Evolutionary conservation across 2,113 vertebrate species (phyloP).

Genomic region (Campylomormyrus tamandua): DNA sequence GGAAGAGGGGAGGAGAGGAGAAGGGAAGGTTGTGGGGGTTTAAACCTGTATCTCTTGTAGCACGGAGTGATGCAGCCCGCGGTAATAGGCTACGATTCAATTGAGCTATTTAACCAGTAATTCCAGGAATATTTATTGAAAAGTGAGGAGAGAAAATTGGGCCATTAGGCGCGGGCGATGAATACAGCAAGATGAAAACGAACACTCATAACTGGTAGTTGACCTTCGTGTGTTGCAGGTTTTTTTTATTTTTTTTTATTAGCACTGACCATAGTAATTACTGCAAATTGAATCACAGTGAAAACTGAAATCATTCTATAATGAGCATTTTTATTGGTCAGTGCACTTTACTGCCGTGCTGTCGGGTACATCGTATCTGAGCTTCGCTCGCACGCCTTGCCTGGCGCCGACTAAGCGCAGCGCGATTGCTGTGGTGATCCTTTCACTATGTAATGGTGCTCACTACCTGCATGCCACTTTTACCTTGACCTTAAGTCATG

Average conservation of each 20-base stretch:
- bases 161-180: slow-evolving; percentile 87
- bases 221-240: slow-evolving; percentile 84
- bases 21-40: slow-evolving; percentile 31
- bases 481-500: neutral
- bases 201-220: slow-evolving; percentile 90
- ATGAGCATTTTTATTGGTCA: slow-evolving; percentile 91
- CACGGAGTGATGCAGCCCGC: slow-evolving; percentile 57
- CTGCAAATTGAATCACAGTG: slow-evolving; percentile 80
- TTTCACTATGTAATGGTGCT: neutral
- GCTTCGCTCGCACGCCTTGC: slow-evolving; percentile 13
- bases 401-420: slow-evolving; percentile 10
- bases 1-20: no score
- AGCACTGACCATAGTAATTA: slow-evolving; percentile 87
- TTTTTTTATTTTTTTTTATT: slow-evolving; percentile 71
- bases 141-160: slow-evolving; percentile 83
- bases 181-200: slow-evolving; percentile 82
- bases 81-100: slow-evolving; percentile 83
- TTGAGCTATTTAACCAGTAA: slow-evolving; percentile 94
- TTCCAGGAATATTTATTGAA: slow-evolving; percentile 86
- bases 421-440: neutral
- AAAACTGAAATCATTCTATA: slow-evolving; percentile 80
- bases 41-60: slow-evolving; percentile 61
- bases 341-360: slow-evolving; percentile 53
- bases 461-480: neutral
- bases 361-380: slow-evolving; percentile 17